Base-by-base conservation (phyloP, 2,797 vertebrate species). In the Falco rusticolus region DNA sequence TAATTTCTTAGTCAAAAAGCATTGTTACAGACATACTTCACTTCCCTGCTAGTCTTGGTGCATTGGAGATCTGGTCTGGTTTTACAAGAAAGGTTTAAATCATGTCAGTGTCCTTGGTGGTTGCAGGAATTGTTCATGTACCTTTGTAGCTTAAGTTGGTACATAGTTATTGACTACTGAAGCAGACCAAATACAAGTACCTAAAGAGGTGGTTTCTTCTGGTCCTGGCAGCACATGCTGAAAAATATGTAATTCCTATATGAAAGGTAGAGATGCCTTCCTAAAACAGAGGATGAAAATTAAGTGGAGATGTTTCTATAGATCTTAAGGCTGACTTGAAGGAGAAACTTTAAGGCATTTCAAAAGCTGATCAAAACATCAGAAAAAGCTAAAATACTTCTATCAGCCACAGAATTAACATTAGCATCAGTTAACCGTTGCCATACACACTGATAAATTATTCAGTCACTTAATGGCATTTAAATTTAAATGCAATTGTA, bases 401-500 rank as follows among this genome's bases (percentile, higher is more conserved):
- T 71, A 90, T 77, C 20, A 29, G 64, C 24, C 56, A 84, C 47
- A 78, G 72, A 86, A 80, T 56, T 56, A 66, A 68, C 34, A 15
- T 45, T 86, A 29, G 37, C n/a, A 78, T 92, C 61, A 92, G 51
- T 84, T 93, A 95, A 90, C 43, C 50, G 75, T 48, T 81, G n/a
- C 53, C 87, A 28, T 70, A 90, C 34, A 68, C 24, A 24, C 25
- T 64, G 50, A 89, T 92, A 89, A 95, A 93, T 91, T 94, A 93
- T 95, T 95, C 88, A 86, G 57, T 84, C 56, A 56, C 34, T 59
- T 84, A 92, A 78, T 81, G 77, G 65, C 41, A 86, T 87, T 76
- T 84, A 81, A 85, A 69, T 94, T 85, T 72, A 80, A 95, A 56
- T 88, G 80, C 72, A 86, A n/a, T 86, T 68, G 47, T 81, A 78